phyloP scores from a whole-genome alignment of 2,797 vertebrate species.

The Chromis chromis region DNA sequence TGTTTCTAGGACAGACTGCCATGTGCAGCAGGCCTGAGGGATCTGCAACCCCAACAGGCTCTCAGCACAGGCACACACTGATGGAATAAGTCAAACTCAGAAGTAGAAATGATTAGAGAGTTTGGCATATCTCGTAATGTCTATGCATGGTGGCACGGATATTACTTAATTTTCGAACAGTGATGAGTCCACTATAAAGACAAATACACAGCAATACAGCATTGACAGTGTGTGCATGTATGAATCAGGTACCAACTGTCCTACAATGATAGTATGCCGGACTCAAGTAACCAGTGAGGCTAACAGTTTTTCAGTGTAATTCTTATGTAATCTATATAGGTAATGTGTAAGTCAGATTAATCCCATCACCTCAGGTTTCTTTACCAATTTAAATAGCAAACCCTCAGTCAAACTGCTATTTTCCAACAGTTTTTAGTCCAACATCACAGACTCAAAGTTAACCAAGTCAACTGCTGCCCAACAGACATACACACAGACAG shows the following conservation, averaged over 20 bases:
- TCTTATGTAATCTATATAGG: background rate
- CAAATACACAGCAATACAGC: background rate
- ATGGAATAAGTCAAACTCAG: conserved; percentile 40
- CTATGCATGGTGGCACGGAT: background rate
- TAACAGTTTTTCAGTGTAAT: background rate
- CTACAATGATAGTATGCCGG: background rate
- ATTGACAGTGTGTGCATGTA: background rate
- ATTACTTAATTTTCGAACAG: background rate
- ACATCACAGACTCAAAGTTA: conserved; percentile 62
- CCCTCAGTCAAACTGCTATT: background rate
- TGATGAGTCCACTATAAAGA: background rate
- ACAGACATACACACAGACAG: conserved; percentile 53
- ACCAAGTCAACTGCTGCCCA: conserved; percentile 67
- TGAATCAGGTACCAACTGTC: background rate
- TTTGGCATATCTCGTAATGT: conserved; percentile 15
- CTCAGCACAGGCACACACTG: conserved; percentile 28
- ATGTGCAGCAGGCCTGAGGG: conserved; percentile 63
- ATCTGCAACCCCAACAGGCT: conserved; percentile 61
- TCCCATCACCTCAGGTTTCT: conserved; percentile 3
- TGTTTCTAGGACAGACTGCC: conserved; percentile 73
- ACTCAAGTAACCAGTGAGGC: background rate
- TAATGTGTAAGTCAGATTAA: background rate
- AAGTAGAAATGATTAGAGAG: conserved; percentile 36
- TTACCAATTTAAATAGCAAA: conserved; percentile 4
- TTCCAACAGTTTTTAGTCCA: background rate